Conservation (phyloP, 2,797 vertebrate species). For the Stomatorhinus walkeri region DNA sequence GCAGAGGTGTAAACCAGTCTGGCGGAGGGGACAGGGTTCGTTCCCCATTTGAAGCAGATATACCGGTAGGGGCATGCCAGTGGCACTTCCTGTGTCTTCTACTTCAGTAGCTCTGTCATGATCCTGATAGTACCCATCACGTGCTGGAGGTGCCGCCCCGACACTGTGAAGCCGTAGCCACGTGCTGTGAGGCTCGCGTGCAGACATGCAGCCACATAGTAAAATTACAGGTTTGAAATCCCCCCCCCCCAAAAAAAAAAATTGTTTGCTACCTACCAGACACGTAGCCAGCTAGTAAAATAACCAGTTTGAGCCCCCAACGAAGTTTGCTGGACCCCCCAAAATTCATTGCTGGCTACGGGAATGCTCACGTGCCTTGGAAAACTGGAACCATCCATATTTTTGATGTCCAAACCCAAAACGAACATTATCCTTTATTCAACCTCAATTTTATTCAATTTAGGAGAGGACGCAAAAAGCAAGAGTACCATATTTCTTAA, state of each 20-base stretch:
- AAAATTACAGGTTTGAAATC: neutral
- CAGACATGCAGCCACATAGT: neutral
- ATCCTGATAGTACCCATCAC: neutral
- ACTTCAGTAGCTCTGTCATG: neutral
- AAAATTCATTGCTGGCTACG: too few species aligned
- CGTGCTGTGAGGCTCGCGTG: neutral
- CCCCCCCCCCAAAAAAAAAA: too few species aligned
- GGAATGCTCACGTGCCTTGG: neutral
- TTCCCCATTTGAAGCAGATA: neutral
- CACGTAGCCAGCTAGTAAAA: too few species aligned
- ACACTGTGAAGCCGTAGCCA: neutral
- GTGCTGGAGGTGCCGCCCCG: neutral
- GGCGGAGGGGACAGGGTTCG: neutral
- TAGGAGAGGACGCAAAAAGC: neutral
- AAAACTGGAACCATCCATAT: neutral
- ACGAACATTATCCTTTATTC: neutral
- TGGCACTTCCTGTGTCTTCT: neutral
- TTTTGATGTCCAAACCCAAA: neutral
- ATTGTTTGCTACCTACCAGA: neutral
- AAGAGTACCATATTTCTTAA: neutral
- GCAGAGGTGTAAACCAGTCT: neutral
- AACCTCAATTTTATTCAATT: neutral
- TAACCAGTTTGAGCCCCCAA: too few species aligned
- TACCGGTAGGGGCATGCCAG: neutral
- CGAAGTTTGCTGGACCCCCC: neutral